Evolutionary conservation across 2,888 invertebrate genomes (phyloP).

Genomic region (Corythucha ciliata): DNA sequence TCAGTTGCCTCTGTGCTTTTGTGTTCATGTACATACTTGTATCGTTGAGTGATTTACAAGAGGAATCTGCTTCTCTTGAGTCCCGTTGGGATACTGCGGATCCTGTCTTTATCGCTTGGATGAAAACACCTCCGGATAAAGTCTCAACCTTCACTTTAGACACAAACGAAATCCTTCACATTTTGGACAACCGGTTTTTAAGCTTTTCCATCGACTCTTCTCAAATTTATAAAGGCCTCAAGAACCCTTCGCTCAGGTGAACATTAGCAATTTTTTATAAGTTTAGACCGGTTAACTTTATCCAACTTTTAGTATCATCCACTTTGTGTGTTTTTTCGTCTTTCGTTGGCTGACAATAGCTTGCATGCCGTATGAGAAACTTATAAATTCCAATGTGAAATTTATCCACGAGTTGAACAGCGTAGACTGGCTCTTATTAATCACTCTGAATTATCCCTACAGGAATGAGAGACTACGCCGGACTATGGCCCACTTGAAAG

Average conservation of each 20-base stretch:
- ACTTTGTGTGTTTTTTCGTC: background rate
- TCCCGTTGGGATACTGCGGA: conserved; percentile 3
- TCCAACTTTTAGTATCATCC: background rate
- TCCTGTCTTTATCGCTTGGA: conserved; percentile 3
- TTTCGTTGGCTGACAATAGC: background rate
- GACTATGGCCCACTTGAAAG: conserved; percentile 24
- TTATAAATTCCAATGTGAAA: no score
- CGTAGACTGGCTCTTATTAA: no score
- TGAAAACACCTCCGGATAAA: conserved; percentile 23
- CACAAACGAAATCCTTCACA: conserved; percentile 7
- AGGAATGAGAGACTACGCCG: conserved; percentile 22
- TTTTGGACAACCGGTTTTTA: conserved; percentile 24
- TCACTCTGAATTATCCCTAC: no score
- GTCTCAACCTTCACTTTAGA: conserved; percentile 14
- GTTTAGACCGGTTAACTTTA: background rate
- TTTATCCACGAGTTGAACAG: no score
- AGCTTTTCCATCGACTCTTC: conserved; percentile 30
- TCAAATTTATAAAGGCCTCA: conserved; percentile 25
- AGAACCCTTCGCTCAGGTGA: conserved; percentile 27
- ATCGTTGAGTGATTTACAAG: no score
- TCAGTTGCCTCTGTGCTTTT: no score
- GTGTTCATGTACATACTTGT: no score
- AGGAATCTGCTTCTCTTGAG: no score
- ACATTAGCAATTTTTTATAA: conserved; percentile 13
- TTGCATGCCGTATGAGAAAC: no score